Evolutionary conservation across 1,140 invertebrate genomes (phyloP).

Genomic region (Penaeus chinensis): DNA sequence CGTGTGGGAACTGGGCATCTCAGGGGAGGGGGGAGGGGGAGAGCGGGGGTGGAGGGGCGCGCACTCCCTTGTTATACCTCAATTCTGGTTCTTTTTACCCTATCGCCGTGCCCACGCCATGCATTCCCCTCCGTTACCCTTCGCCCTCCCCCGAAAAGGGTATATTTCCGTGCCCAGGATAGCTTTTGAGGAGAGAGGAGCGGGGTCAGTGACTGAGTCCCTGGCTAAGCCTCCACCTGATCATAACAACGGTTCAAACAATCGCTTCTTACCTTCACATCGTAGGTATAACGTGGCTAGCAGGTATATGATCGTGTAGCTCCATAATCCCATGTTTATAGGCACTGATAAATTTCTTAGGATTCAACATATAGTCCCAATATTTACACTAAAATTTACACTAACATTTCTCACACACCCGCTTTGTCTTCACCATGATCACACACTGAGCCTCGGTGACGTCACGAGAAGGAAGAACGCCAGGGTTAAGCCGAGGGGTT

Average conservation of each 20-base stretch:
- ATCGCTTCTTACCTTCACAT: conserved; percentile 54
- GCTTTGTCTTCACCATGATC: conserved; percentile 58
- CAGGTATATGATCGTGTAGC: conserved; percentile 54
- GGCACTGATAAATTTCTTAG: conserved; percentile 63
- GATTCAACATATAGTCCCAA: conserved; percentile 62
- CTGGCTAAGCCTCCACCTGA: background rate
- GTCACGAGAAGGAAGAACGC: conserved; percentile 33
- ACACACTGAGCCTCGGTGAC: conserved; percentile 52
- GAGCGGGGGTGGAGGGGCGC: too few relatives aligned
- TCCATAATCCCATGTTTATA: conserved; percentile 64
- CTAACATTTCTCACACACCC: conserved; percentile 47
- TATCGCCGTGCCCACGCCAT: too few relatives aligned
- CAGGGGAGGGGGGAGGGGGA: too few relatives aligned
- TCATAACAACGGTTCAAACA: background rate
- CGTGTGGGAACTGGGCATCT: too few relatives aligned
- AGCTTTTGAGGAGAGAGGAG: background rate
- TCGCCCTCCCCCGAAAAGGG: too few relatives aligned
- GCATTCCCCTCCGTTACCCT: too few relatives aligned
- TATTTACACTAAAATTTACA: conserved; percentile 60
- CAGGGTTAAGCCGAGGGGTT: background rate
- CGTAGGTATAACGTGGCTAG: conserved; percentile 53
- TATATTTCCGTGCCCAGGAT: too few relatives aligned
- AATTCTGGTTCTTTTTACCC: too few relatives aligned
- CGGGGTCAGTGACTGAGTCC: conserved; percentile 2
- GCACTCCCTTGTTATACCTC: too few relatives aligned